These are phyloP conservation scores for Chloroceryle aenea DNA, from an alignment of 2,113 vertebrate species.

Conservation along the genomic window DNA sequence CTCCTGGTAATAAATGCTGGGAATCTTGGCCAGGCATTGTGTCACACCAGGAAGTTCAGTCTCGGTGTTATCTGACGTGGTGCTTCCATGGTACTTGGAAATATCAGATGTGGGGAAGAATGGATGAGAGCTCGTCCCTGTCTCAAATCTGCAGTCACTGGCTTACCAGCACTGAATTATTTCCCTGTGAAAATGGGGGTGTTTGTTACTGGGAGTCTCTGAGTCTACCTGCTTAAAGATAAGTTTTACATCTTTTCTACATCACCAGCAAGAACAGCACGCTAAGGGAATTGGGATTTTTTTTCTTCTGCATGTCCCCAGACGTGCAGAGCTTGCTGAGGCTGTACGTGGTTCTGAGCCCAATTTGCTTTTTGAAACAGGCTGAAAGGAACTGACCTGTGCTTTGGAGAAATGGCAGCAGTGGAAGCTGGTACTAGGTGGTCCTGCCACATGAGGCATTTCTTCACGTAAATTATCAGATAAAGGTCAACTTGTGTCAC, in stretches of 20 bases:
- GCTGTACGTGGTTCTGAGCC: not conserved
- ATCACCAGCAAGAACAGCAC: not conserved
- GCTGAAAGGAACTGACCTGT: not conserved
- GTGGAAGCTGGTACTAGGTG: not conserved
- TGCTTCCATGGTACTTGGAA: not conserved
- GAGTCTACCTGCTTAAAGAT: not conserved
- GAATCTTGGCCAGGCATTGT: not conserved
- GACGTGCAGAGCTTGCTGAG: accelerated
- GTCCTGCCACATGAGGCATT: not conserved
- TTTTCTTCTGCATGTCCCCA: not conserved
- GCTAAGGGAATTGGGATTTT: not conserved
- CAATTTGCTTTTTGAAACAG: not conserved
- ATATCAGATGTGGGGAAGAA: not conserved
- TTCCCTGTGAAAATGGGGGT: not conserved
- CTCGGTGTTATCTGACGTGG: not conserved
- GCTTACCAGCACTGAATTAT: not conserved
- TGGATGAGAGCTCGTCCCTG: not conserved
- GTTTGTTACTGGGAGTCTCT: not conserved
- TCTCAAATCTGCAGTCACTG: not conserved
- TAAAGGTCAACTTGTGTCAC: not conserved
- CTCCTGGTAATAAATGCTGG: not conserved
- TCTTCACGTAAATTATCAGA: not conserved
- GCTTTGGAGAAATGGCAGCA: not conserved
- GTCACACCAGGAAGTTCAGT: not conserved
- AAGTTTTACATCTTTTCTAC: not conserved